Base-by-base conservation (phyloP, 2,113 vertebrate species). In the Opisthocomus hoazin region DNA sequence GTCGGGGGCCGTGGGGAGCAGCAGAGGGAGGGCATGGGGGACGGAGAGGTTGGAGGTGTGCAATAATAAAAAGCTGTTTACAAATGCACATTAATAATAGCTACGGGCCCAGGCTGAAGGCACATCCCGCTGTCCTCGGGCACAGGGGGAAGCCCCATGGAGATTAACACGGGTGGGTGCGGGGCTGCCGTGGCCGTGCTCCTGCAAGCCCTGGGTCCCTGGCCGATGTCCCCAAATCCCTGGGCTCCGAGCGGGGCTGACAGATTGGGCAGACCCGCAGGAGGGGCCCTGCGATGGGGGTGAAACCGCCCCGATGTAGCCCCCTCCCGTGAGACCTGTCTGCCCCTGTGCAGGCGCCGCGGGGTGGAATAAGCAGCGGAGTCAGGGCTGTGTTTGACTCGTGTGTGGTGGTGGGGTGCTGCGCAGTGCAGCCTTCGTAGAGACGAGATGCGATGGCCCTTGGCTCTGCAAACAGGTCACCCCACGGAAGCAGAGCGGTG, bases 41-140 rank as follows among this genome's bases (percentile, higher is more conserved):
- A 37, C 1, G 3, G 58, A 13, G 51, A 63, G 91, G 89, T 57
- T 54, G 41, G 84, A 94, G 11, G 6, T 85, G 84, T 64, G 78
- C 71, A 61, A 34, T 27, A 63, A 73, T 46, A 87, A 93, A 94
- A 88, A 93, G 43, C 90, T 96, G 71, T 87, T 97, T 85, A 51
- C 84, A 56, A 10, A 32, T 69, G 85, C 39, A 58, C 79, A 69
- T 89, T 83, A 77, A 92, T 93, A 64, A 85, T 6, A 58, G 74
- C 69, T 9, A 73, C 0, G 0, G 60, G 14, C 39, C 63, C 5
- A 1, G 39, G 12, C 39, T 30, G 60, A 23, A 60, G 86, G 37
- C 69, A 39, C 53, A 45, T 51, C 61, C 53, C 2, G 0, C 54
- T 65, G 71, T 43, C 71, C 58, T 41, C 36, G 4, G 75, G 54